Base-by-base conservation (phyloP, 2,888 invertebrate genomes). In the Candidula unifasciata region DNA sequence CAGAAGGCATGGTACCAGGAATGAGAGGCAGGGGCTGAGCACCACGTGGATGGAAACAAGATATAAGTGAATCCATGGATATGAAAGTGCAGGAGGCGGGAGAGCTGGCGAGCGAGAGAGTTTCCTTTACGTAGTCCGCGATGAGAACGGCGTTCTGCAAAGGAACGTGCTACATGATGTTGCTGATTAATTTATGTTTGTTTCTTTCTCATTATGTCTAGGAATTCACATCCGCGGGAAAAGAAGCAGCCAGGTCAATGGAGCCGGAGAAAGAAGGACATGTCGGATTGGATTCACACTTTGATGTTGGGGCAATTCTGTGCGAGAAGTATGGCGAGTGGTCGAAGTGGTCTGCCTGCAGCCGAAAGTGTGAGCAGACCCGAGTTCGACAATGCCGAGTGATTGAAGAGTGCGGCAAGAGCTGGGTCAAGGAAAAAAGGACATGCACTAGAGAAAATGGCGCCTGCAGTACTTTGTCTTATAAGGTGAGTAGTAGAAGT, bases 341-440 rank as follows among this genome's bases (percentile, higher is more conserved):
- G 94, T 90, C 92, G 0, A 44, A 86, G 6, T 92, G 92, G 92
- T 88, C 90, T 0, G 83, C 84, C 13, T 94, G 94, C 86, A 90
- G 90, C 68, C 88, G 90, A 24, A 89, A 90, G 57, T 94, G 93
- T 86, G 91, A 92, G 74, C 93, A 93, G 84, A 89, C 90, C 2
- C 89, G 94, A 13, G 90, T 89, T 27, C 88, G 93, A 33, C 87
- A 88, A 5, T 93, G 92, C 83, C 88, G 87, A 33, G 83, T 88
- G 16, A 85, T 86, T 83, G 85, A 85, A 52, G 84, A 89, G 16
- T 94, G 94, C 80, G 92, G 92, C 3, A 87, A 89, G 10, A 91
- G 90, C 37, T 89, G 91, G 77, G 86, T 93, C 35, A 92, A 91
- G 83, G 93, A 93, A 81, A 91, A 92, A 85, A 88, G 91, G 68